phyloP scores from a whole-genome alignment of 1,140 invertebrate genomes.

The Apis dorsata region DNA sequence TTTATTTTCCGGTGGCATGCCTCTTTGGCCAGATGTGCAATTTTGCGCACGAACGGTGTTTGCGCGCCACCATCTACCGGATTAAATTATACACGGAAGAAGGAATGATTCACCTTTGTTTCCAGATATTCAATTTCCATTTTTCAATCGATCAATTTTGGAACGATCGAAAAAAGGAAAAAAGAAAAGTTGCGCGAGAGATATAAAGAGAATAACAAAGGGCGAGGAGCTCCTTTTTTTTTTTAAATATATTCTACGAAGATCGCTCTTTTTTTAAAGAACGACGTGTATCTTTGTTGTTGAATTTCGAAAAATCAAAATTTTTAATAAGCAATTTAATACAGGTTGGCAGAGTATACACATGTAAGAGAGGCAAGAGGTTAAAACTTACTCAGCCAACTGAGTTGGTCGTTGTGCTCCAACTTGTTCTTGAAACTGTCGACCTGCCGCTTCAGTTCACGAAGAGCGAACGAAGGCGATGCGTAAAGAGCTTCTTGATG shows the following conservation, averaged over 20 bases:
- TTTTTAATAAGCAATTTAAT: no score
- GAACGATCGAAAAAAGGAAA: neutral
- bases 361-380: no score
- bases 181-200: neutral
- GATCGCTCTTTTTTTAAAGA: no score
- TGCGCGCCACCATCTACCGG: neutral
- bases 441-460: slow-evolving; percentile 84
- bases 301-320: no score
- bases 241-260: no score
- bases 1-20: neutral
- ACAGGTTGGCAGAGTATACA: no score
- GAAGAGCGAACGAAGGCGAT: slow-evolving; percentile 78
- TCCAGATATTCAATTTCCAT: neutral
- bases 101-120: neutral
- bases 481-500: slow-evolving; percentile 74
- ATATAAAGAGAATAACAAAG: neutral
- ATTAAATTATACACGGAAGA: neutral
- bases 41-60: slow-evolving; percentile 4
- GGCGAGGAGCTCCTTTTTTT: no score
- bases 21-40: neutral
- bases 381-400: slow-evolving; percentile 84
- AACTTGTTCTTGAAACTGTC: slow-evolving; percentile 84
- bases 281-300: no score
- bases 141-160: no score
- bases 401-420: slow-evolving; percentile 86